Base-by-base conservation (phyloP, 2,113 vertebrate species). In the Tupaia chinensis region DNA sequence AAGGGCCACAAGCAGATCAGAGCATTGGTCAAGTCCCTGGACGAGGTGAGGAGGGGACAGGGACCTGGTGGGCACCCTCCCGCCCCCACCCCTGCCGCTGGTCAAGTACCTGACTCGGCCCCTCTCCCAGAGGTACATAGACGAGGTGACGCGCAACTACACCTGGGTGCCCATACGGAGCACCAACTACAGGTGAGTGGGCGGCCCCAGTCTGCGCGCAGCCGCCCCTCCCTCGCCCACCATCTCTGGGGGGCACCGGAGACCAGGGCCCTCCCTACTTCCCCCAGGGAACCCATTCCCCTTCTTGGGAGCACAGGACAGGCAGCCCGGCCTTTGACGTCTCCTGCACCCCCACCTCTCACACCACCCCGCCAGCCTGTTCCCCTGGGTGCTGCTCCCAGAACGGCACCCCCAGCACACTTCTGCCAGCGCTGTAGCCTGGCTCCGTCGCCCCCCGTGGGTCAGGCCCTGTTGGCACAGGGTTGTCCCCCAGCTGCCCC, bases 131-230 rank as follows among this genome's bases (percentile, higher is more conserved):
- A 99, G 99, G 96, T 99, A 99, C 98, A 99, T 99, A 68, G 99
- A 99, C 0, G 99, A 99, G 97, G 99, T 99, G 68, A 94, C 98
- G 66, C 98, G 99, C 94, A 99, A 99, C 10, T 99, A 99, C 98
- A 99, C 99, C 0, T 99, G 99, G 99, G 99, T 99, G 9, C 99
- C 99, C 66, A 99, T 99, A 97, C 98, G 99, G 66, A 99, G 99
- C 95, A 99, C 99, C 93, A 99, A 99, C 98, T 99, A 99, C 98
- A 99, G 99, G 99, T 99, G 97, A 98, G 98, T 61, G 95, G 0
- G 53, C 0, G 9, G 60, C 74, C 92, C 87, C 70, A 19, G 34
- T 61, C 87, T 58, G 63, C 91, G 25, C 61, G 44, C 63, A 23
- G 56, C 54, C 60, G 25, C 20, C n/a, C 34, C 80, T 58, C 65